These are phyloP conservation scores for Aphelocoma coerulescens DNA, from an alignment of 2,113 vertebrate species.

Conservation along the genomic window DNA sequence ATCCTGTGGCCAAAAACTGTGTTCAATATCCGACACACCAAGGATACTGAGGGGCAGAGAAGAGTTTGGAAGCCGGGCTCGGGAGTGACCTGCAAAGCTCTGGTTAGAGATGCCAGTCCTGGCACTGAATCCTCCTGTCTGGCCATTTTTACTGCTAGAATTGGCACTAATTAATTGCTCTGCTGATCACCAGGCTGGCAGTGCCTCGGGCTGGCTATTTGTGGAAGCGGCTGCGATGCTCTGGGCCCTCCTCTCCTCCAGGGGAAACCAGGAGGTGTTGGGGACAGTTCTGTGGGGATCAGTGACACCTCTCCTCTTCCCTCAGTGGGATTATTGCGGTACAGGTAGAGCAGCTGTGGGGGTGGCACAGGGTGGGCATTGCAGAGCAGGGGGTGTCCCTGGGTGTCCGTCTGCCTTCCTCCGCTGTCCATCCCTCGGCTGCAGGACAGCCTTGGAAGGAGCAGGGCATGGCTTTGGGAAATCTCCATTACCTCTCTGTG, in stretches of 20 bases:
- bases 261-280: fast-evolving
- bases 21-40: fast-evolving
- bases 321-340: background rate
- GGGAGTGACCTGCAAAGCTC: background rate
- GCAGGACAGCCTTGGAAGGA: background rate
- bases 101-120: background rate
- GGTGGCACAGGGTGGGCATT: background rate
- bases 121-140: background rate
- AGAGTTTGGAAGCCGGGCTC: fast-evolving
- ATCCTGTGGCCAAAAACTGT: fast-evolving
- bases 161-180: background rate
- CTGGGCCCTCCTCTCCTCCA: fast-evolving
- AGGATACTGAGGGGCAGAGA: fast-evolving
- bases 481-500: fast-evolving
- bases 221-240: fast-evolving
- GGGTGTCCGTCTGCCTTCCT: fast-evolving
- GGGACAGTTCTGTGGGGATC: fast-evolving
- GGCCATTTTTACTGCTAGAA: fast-evolving
- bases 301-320: fast-evolving
- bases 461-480: background rate
- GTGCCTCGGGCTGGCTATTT: background rate
- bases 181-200: background rate
- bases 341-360: background rate
- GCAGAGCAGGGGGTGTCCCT: background rate
- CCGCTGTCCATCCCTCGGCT: fast-evolving